A percentile compares a stretch with the other conserved stretches of the same genome.
phyloP scores from a whole-genome alignment of 2,797 vertebrate genomes.

The Bothrops alternatus region DNA sequence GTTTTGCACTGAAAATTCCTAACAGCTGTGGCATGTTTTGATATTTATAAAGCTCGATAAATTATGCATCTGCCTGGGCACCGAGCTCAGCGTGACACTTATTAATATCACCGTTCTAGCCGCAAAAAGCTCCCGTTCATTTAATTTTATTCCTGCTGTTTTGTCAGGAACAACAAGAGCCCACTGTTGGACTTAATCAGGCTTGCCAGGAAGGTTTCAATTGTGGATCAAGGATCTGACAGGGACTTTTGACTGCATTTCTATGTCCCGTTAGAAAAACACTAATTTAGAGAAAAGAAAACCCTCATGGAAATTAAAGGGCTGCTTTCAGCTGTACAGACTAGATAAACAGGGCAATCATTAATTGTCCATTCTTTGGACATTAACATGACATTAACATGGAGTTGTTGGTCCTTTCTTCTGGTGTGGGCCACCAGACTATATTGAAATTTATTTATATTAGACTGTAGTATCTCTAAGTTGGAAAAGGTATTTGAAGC shows the following conservation, averaged over 20 bases:
- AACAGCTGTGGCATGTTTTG: slow-evolving; percentile 61
- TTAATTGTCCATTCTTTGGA: too few species aligned
- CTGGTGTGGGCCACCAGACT: not conserved
- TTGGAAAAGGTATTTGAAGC: not conserved
- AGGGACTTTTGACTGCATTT: slow-evolving; percentile 49
- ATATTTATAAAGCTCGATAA: slow-evolving; percentile 62
- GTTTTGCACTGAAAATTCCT: slow-evolving; percentile 49
- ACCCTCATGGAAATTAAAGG: not conserved
- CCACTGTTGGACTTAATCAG: slow-evolving; percentile 57
- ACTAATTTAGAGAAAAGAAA: not conserved
- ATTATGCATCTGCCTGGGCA: slow-evolving; percentile 59
- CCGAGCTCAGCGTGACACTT: slow-evolving; percentile 52
- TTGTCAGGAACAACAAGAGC: slow-evolving; percentile 41
- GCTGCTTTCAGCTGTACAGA: not conserved
- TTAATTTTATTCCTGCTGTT: slow-evolving; percentile 37
- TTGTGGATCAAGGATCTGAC: slow-evolving; percentile 32
- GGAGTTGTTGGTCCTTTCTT: not conserved
- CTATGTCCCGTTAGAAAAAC: slow-evolving; percentile 28
- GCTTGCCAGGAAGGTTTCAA: slow-evolving; percentile 46
- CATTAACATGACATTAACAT: not conserved
- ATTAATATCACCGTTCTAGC: slow-evolving; percentile 42
- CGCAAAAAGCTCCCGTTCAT: slow-evolving; percentile 37
- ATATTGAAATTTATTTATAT: not conserved
- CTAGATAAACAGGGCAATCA: not conserved
- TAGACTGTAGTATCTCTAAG: not conserved